These are phyloP conservation scores for Pollicipes pollicipes DNA, from an alignment of 1,140 invertebrate genomes.

Conservation along the genomic window DNA sequence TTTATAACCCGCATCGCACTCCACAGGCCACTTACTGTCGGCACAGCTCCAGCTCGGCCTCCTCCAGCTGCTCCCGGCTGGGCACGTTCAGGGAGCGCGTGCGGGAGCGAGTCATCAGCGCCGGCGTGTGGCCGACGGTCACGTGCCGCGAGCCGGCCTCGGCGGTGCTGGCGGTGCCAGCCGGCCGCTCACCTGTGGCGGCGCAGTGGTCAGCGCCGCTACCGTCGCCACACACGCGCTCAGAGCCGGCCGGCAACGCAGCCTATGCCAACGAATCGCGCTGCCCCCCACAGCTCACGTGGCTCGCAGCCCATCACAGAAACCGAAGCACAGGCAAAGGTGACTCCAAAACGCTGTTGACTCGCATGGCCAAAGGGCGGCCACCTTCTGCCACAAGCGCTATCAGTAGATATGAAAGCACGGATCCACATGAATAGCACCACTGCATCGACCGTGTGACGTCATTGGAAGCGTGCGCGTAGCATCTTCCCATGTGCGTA, in stretches of 20 bases:
- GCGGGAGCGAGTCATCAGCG: conserved; percentile 13
- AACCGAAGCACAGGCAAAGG: too few species aligned
- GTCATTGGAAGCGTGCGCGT: too few species aligned
- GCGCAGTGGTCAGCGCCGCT: too few species aligned
- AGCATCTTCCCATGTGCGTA: conserved; percentile 8
- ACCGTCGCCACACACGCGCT: too few species aligned
- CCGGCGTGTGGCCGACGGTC: conserved; percentile 15
- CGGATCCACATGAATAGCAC: too few species aligned
- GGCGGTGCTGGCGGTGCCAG: conserved; percentile 4
- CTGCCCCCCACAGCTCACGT: too few species aligned
- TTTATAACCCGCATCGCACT: background rate
- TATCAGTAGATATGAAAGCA: too few species aligned
- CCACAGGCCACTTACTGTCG: conserved; percentile 13
- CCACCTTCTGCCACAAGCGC: too few species aligned
- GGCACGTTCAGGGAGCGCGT: conserved; percentile 10
- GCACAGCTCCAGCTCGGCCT: conserved; percentile 16
- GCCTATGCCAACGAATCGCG: background rate
- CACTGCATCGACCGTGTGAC: too few species aligned
- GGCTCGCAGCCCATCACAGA: too few species aligned
- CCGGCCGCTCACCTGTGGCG: background rate
- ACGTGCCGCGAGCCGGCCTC: conserved; percentile 8
- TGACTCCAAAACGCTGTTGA: too few species aligned
- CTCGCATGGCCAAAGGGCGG: too few species aligned
- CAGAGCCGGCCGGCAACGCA: conserved; percentile 3
- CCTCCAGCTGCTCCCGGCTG: conserved; percentile 15